phyloP scores from a whole-genome alignment of 92 coral and sea anemone genomes.

The Epizoanthus illoricatus region DNA sequence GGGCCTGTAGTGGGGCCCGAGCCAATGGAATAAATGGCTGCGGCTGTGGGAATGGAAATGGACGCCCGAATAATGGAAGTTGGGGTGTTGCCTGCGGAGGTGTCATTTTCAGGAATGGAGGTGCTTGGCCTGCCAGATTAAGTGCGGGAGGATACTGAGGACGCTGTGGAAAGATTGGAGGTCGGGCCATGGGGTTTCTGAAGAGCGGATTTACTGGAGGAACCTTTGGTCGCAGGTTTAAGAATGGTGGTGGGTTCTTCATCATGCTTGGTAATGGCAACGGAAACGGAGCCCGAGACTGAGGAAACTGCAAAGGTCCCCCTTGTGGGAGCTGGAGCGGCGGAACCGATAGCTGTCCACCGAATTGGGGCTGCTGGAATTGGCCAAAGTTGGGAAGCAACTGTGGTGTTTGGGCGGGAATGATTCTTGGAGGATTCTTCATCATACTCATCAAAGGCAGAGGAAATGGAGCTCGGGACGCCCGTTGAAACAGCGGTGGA shows the following conservation, averaged over 20 bases:
- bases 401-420: slow-evolving; percentile 5
- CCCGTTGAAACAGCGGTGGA: background rate
- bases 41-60: slow-evolving; percentile 20
- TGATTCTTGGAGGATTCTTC: slow-evolving; percentile 30
- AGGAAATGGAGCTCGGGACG: slow-evolving; percentile 23
- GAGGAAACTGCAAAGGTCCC: slow-evolving; percentile 35
- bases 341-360: slow-evolving; percentile 22
- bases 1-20: background rate
- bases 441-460: slow-evolving; percentile 38
- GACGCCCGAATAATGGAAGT: slow-evolving; percentile 23
- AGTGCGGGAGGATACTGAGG: slow-evolving; percentile 9
- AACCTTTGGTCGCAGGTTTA: slow-evolving; percentile 11
- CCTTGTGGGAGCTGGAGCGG: slow-evolving; percentile 37
- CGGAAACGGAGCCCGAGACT: slow-evolving; percentile 35
- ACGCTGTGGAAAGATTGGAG: slow-evolving; percentile 7
- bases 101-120: slow-evolving; percentile 23
- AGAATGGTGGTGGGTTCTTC: slow-evolving; percentile 31
- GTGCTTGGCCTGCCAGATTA: background rate
- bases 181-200: background rate
- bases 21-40: slow-evolving; percentile 14
- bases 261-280: slow-evolving; percentile 38
- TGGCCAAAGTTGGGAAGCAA: background rate
- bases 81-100: background rate
- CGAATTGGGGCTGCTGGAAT: slow-evolving; percentile 10
- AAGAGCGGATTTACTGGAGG: background rate